Conservation (phyloP, 2,797 vertebrate genomes). For the Apogon hyalosoma region DNA sequence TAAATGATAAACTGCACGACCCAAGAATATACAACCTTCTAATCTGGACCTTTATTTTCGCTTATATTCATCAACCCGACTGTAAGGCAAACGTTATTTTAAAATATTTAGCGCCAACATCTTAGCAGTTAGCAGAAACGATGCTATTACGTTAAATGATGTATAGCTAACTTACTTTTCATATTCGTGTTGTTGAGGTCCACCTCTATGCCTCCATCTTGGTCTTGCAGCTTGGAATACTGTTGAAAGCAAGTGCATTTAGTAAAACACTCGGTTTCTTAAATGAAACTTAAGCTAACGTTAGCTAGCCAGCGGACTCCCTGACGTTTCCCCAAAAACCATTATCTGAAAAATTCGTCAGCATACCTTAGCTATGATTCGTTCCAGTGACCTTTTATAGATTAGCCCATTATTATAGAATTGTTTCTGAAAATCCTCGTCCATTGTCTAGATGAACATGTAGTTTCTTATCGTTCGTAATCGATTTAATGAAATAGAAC, state of each 20-base stretch:
- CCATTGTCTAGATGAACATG: conserved; percentile 27
- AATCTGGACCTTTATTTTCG: too few species aligned
- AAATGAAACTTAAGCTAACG: conserved; percentile 10
- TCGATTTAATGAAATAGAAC: background rate
- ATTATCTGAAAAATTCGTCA: rapidly evolving
- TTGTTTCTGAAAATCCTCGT: rapidly evolving
- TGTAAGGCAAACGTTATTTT: too few species aligned
- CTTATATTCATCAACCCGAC: too few species aligned
- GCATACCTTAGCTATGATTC: conserved; percentile 71
- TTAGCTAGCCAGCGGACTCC: background rate
- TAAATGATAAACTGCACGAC: too few species aligned
- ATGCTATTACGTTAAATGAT: too few species aligned
- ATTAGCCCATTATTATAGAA: rapidly evolving
- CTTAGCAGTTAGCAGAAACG: too few species aligned
- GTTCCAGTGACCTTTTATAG: conserved; percentile 40
- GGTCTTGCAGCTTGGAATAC: conserved; percentile 71
- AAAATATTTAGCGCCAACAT: too few species aligned
- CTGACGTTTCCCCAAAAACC: too few species aligned
- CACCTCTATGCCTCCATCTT: conserved; percentile 62
- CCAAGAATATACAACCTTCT: too few species aligned
- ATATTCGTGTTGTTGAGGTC: conserved; percentile 43
- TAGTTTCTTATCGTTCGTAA: rapidly evolving
- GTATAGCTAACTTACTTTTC: conserved; percentile 29
- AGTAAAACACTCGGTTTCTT: background rate
- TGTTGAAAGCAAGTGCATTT: conserved; percentile 45